Conservation (phyloP, 1,140 invertebrate genomes). For the Danaus plexippus region DNA sequence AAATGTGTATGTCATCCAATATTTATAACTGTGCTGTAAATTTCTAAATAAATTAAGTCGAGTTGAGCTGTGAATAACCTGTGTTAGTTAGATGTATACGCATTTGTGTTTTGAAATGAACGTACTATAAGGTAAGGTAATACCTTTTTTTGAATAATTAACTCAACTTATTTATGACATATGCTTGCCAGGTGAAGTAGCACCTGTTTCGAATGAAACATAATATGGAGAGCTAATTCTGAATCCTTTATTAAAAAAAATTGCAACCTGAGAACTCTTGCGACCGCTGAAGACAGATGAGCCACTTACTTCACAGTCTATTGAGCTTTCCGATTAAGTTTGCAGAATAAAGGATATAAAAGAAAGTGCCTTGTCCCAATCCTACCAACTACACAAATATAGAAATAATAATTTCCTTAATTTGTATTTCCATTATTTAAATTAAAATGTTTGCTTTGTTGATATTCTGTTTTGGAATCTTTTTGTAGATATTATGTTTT, state of each 20-base stretch:
- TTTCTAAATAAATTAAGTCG: too few relatives aligned
- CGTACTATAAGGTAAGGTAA: too few relatives aligned
- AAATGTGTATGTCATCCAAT: too few relatives aligned
- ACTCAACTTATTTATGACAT: slow-evolving; percentile 38
- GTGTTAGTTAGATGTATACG: too few relatives aligned
- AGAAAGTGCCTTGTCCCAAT: slow-evolving; percentile 22
- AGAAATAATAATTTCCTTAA: slow-evolving; percentile 10
- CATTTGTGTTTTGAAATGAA: too few relatives aligned
- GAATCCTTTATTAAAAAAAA: slow-evolving; percentile 37
- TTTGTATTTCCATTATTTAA: slow-evolving; percentile 1
- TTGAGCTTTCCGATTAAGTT: slow-evolving; percentile 34
- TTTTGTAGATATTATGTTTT: too few relatives aligned
- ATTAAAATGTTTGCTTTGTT: slow-evolving; percentile 2
- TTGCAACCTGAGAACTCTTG: slow-evolving; percentile 49
- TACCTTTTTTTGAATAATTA: slow-evolving; percentile 38
- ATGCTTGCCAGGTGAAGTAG: slow-evolving; percentile 56
- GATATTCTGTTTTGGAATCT: too few relatives aligned
- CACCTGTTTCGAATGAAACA: slow-evolving; percentile 61
- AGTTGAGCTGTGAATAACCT: too few relatives aligned
- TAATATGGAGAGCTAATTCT: slow-evolving; percentile 54
- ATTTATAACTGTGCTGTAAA: too few relatives aligned
- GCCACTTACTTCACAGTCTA: slow-evolving; percentile 46
- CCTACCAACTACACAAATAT: slow-evolving; percentile 9
- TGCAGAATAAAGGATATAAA: slow-evolving; percentile 26
- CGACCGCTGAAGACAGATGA: slow-evolving; percentile 51